Base-by-base conservation (phyloP, 2,888 invertebrate species). In the Sminthurinus aureus region DNA sequence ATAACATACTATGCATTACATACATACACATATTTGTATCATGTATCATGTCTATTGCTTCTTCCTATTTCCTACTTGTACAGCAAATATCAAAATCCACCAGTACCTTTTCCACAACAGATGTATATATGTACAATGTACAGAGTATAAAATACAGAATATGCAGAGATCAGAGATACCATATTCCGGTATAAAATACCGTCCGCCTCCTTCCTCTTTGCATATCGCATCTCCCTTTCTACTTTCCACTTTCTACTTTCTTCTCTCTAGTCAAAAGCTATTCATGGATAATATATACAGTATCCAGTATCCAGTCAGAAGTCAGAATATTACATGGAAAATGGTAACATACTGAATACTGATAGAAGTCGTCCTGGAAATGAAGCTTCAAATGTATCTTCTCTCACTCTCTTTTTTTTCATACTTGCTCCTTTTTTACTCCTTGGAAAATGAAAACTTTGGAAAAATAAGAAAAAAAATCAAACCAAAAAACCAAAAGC, bases 201-300 rank as follows among this genome's bases (percentile, higher is more conserved):
- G 69, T 69, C 79, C 79, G 79, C 79, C 79, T 69, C n/a, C 15
- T 24, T 22, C 73, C 38, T 24, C 71, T 20, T n/a, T 13, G 20
- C 22, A 24, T 20, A 71, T 22, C 20, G 71, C 1, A 6, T 38
- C 38, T 38, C 38, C 38, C 38, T 38, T 38, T 38, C 38, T 38
- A 38, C 38, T 38, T 38, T 38, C 38, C 6, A 38, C 38, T 38
- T 38, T 38, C 38, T 38, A 38, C 38, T 4, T 38, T n/a, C n/a
- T n/a, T n/a, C n/a, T n/a, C n/a, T n/a, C 22, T 1, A 38, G 38
- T 38, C 1, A 38, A 26, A 64, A 78, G 75, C 79, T 38, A 77
- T 77, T 77, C 77, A 77, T 58, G 20, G 38, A 20, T 77, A 77
- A 77, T 77, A 77, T 77, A 77, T 77, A 77, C 77, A 22, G n/a